Base-by-base conservation (phyloP, 2,113 vertebrate genomes). In the Ochotona curzoniae region DNA sequence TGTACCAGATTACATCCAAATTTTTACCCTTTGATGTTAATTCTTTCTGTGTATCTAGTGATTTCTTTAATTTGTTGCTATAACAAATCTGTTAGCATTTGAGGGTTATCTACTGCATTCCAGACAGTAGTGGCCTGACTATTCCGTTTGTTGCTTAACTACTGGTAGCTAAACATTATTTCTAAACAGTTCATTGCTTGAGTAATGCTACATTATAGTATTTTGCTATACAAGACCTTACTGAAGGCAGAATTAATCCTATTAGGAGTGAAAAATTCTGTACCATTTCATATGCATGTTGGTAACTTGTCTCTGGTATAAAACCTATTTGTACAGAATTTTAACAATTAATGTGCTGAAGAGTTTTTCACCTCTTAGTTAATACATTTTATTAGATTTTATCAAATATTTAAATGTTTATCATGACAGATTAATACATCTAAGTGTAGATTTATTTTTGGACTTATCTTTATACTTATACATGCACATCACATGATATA, bases 51-150 rank as follows among this genome's bases (percentile, higher is more conserved):
- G 44, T 14, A 94, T 92, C 7, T 20, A 60, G 6, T 35, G 12
- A 63, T 94, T 23, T 83, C 30, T 94, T 93, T 95, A 93, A 96
- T 95, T 97, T 97, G 81, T 49, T 35, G 7, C 83, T 80, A 66
- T 70, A 96, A 93, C 9, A 95, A 89, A 95, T 81, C 61, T 93
- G 1, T 96, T 83, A 75, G 0, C 11, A 10, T 89, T 0, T 57
- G 78, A 71, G 0, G 0, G 21, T 86, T 92, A 21, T 78, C 32
- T 49, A 28, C 28, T 70, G 5, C 54, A 32, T 71, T 94, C 51
- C 0, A 78, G 74, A 74, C 32, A 79, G 12, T 80, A 14, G 30
- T 80, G 20, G 60, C 26, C 30, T 78, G 54, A 87, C 21, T 69
- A 38, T 69, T 94, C 17, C n/a, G 85, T 96, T 35, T 90, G 2